phyloP scores from a whole-genome alignment of 2,113 vertebrate genomes.

The Sialia sialis region DNA sequence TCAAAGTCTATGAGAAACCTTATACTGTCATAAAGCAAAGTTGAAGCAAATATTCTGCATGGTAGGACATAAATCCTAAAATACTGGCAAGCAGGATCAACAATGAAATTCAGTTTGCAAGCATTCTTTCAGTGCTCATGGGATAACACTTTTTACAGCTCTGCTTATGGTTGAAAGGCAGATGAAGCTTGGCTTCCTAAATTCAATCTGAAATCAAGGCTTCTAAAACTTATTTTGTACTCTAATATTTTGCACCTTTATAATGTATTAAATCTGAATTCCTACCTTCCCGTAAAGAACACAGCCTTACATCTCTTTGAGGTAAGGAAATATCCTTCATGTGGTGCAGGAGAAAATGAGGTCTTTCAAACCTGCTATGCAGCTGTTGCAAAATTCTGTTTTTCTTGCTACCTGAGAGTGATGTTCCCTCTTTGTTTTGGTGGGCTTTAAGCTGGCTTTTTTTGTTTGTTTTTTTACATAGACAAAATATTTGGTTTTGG shows the following conservation, averaged over 20 bases:
- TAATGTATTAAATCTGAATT: neutral
- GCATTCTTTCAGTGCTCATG: neutral
- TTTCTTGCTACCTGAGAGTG: neutral
- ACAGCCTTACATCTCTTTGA: neutral
- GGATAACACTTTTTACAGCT: neutral
- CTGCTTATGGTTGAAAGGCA: neutral
- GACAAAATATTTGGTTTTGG: neutral
- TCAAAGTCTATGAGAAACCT: neutral
- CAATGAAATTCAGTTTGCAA: neutral
- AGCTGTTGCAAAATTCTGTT: neutral
- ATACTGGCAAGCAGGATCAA: neutral
- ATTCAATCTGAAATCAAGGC: neutral
- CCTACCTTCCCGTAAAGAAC: neutral
- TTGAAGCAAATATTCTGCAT: neutral
- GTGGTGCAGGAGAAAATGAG: neutral
- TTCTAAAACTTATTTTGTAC: neutral
- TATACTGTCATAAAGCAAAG: conserved; percentile 1
- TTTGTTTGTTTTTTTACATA: neutral
- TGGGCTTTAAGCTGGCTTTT: neutral
- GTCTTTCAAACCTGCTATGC: neutral
- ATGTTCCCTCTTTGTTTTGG: neutral
- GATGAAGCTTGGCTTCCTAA: neutral
- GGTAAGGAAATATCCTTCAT: neutral
- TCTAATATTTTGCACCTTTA: neutral
- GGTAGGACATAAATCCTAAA: neutral